These are phyloP conservation scores for Cherax quadricarinatus DNA, from an alignment of 1,140 invertebrate species.

Conservation along the genomic window DNA sequence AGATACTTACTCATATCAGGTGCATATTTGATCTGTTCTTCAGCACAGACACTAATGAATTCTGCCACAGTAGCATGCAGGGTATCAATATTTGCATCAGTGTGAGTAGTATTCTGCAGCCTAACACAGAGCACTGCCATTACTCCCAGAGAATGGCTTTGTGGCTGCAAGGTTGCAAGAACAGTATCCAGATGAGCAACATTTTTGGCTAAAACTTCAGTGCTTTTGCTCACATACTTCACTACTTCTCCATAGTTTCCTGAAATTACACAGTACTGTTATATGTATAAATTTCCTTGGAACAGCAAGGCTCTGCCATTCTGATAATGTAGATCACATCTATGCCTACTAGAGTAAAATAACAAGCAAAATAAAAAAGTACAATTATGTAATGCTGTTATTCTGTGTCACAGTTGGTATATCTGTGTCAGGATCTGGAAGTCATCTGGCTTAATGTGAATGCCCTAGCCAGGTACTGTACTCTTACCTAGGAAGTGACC, in stretches of 20 bases:
- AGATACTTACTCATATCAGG: constrained; percentile 70
- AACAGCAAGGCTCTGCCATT: too few relatives aligned
- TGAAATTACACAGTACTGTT: constrained; percentile 8
- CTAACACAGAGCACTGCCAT: constrained; percentile 69
- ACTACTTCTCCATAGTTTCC: constrained; percentile 90
- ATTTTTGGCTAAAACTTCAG: constrained; percentile 88
- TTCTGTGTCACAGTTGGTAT: too few relatives aligned
- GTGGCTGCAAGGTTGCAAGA: constrained; percentile 72
- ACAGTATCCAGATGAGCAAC: constrained; percentile 89
- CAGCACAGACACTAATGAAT: constrained; percentile 76
- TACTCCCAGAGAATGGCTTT: constrained; percentile 66
- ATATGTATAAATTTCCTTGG: too few relatives aligned
- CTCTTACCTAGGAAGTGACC: too few relatives aligned
- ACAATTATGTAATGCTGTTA: too few relatives aligned
- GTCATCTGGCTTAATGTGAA: too few relatives aligned
- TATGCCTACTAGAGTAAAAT: too few relatives aligned
- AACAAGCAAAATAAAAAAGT: too few relatives aligned
- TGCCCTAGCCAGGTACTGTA: too few relatives aligned
- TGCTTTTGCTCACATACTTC: constrained; percentile 88
- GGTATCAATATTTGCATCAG: constrained; percentile 71
- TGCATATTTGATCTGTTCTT: constrained; percentile 76
- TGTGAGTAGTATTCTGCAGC: constrained; percentile 64
- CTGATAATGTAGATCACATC: too few relatives aligned
- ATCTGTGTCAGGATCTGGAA: too few relatives aligned
- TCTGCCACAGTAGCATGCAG: constrained; percentile 72